Base-by-base conservation (phyloP, 2,113 vertebrate genomes). In the Recurvirostra avosetta region DNA sequence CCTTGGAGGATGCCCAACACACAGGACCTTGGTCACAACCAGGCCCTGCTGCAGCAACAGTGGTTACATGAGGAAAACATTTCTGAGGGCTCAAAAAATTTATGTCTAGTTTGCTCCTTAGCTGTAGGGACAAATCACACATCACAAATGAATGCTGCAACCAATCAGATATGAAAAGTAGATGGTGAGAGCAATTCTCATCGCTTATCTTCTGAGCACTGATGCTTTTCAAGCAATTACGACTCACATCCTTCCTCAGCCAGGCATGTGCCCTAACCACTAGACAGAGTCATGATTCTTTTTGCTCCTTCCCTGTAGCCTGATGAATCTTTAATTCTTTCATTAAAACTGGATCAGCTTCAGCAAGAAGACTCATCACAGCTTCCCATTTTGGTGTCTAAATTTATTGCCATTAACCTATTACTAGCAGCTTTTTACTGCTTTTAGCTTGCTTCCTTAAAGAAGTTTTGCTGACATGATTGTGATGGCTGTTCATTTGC, bases 251-350 rank as follows among this genome's bases (percentile, higher is more conserved):
- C 49, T 78, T 72, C 25, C 36, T 78, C 95, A 82, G 36, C 61
- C 61, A 87, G 75, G n/a, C 55, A 17, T 81, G 65, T 89, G 70
- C 61, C 61, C 49, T 81, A 85, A 75, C 47, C 73, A 56, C 70
- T 29, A 91, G 91, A 84, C 43, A 94, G 45, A 94, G 56, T 75
- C 84, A 85, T 92, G 93, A 87, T 68, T 89, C 89, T 89, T 89
- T 66, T 63, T 10, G 1, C 40, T 91, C 38, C 74, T 78, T 91
- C 61, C 45, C 43, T 95, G 47, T 75, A 74, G 40, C 65, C 52
- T 90, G 84, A 94, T 97, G 80, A 96, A 96, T 96, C 87, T 97
- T 96, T 97, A 96, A 97, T 96, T 94, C 73, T 94, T 96, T 94
- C 89, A 97, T 97, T 96, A 95, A 94, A 87, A 67, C 73, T 84